Conservation (phyloP, 2,888 invertebrate species). For the Agapetus fuscipes region DNA sequence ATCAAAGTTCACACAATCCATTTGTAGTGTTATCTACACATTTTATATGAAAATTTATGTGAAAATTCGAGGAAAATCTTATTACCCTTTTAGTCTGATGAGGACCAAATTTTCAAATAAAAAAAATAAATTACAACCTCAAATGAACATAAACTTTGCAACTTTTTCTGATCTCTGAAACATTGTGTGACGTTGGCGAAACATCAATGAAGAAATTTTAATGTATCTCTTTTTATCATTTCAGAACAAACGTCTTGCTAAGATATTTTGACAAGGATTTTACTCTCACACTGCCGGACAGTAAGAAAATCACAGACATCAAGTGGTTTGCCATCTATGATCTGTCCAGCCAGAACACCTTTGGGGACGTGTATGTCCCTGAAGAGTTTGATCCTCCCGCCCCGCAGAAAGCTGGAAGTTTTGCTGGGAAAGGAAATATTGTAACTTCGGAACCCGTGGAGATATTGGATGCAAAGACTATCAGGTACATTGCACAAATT, state of each 20-base stretch:
- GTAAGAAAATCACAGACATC: slow-evolving; percentile 76
- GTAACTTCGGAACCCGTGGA: slow-evolving; percentile 63
- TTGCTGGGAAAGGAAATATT: slow-evolving; percentile 53
- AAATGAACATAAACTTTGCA: too few relatives aligned
- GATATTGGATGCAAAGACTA: slow-evolving; percentile 71
- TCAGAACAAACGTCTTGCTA: slow-evolving; percentile 73
- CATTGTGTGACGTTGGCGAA: too few relatives aligned
- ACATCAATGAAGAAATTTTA: too few relatives aligned
- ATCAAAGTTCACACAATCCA: too few relatives aligned
- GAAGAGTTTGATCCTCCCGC: slow-evolving; percentile 84
- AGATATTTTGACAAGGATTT: slow-evolving; percentile 82
- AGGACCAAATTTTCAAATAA: too few relatives aligned
- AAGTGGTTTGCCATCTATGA: slow-evolving; percentile 89
- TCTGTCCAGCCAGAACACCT: slow-evolving; percentile 75
- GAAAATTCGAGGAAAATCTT: too few relatives aligned
- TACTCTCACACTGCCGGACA: slow-evolving; percentile 70
- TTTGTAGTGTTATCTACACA: too few relatives aligned
- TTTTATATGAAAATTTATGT: too few relatives aligned
- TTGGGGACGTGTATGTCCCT: slow-evolving; percentile 82
- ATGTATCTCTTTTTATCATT: slow-evolving; percentile 25
- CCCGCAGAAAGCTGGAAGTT: slow-evolving; percentile 45
- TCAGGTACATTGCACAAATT: slow-evolving; percentile 32
- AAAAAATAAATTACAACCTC: too few relatives aligned
- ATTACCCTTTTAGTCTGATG: too few relatives aligned
- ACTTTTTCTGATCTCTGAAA: too few relatives aligned